Base-by-base conservation (phyloP, 2,113 vertebrate species). In the Dicaeum eximium region DNA sequence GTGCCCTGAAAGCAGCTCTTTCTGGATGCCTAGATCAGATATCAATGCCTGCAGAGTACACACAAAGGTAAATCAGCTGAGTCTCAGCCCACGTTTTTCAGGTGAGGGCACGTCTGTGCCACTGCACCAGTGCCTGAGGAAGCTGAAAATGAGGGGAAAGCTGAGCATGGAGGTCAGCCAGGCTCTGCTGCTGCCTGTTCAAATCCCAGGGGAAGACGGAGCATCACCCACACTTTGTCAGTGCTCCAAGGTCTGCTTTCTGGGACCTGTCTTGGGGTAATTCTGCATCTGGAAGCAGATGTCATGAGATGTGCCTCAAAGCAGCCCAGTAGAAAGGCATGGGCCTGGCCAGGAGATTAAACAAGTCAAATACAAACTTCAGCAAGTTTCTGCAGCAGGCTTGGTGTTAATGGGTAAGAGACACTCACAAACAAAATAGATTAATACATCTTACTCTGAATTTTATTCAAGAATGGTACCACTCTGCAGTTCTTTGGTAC, bases 101-200 rank as follows among this genome's bases (percentile, higher is more conserved):
- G 69, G 35, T 1, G 6, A 60, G 51, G 51, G 30, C 66, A 79
- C 66, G 33, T 51, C 57, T 14, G 22, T 45, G 44, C 47, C 2
- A 1, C 30, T 18, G 65, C 81, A 27, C 3, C 35, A 8, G 19
- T 7, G 30, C 38, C 35, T 0, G 1, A 62, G 51, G 58, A 86
- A 77, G 62, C 19, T 80, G 40, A 45, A 77, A 80, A 53, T 6
- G 4, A 35, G 47, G 15, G 33, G 13, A 38, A 51, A 31, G 31
- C 7, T 21, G 28, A 50, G 18, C 33, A 30, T 0, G 0, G 60
- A 58, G 47, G 24, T 57, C 66, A 85, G 27, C 11, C 73, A 6
- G 3, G 47, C 31, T 50, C 73, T 90, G 64, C 42, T 62, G 56
- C 30, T 38, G 56, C 51, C 62, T 67, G 44, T 23, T 64, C 6